A percentile compares a stretch with the other conserved stretches of the same genome.
phyloP scores from a whole-genome alignment of 2,797 vertebrate species.

The Hydrolagus colliei region DNA sequence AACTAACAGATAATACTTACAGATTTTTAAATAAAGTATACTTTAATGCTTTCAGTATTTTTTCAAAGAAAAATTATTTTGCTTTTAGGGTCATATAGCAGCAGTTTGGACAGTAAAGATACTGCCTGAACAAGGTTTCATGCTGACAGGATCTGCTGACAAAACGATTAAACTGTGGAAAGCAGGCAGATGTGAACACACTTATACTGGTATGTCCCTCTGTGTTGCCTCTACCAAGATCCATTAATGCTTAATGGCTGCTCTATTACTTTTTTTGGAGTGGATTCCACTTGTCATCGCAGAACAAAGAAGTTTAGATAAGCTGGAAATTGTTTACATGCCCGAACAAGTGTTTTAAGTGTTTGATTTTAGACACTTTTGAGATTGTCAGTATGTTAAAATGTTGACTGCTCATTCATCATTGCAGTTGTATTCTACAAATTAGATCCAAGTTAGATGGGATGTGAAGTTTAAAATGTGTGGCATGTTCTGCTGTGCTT shows the following conservation, averaged over 20 bases:
- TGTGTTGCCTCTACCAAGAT: not conserved
- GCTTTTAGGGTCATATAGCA: constrained; percentile 78
- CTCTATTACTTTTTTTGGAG: not conserved
- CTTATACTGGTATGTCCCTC: constrained; percentile 66
- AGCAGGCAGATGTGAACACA: constrained; percentile 84
- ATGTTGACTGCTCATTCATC: not conserved
- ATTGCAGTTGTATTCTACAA: not conserved
- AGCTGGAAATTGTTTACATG: too few species aligned
- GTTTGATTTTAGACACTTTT: too few species aligned
- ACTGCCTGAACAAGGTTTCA: constrained; percentile 87
- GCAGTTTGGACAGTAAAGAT: constrained; percentile 92
- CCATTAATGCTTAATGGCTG: not conserved
- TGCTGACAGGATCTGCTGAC: constrained; percentile 94
- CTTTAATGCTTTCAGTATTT: not conserved
- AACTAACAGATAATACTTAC: constrained; percentile 33
- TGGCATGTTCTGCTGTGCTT: too few species aligned
- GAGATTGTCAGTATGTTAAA: not conserved
- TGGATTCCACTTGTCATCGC: not conserved
- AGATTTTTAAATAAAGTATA: constrained; percentile 17
- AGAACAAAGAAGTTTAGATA: not conserved
- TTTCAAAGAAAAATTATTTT: constrained; percentile 19
- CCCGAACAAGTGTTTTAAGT: too few species aligned
- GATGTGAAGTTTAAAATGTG: too few species aligned
- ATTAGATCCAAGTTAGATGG: not conserved
- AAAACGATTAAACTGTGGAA: constrained; percentile 95